These are phyloP conservation scores for Erannis defoliaria DNA, from an alignment of 2,888 invertebrate species.

Conservation along the genomic window DNA sequence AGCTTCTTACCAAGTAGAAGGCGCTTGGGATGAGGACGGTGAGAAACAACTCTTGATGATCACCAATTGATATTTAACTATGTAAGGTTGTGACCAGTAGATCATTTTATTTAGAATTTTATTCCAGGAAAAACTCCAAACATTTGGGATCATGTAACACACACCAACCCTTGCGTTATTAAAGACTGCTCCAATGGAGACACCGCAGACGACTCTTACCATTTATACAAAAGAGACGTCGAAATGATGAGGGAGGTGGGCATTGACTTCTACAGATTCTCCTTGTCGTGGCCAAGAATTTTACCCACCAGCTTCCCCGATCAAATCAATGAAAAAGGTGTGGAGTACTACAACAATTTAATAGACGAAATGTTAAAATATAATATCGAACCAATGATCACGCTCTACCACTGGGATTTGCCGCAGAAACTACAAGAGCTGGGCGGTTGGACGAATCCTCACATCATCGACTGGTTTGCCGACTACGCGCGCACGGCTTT, in stretches of 20 bases:
- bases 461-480: slow-evolving; percentile 72
- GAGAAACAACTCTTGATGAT: slow-evolving; percentile 36
- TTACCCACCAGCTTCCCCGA: slow-evolving; percentile 84
- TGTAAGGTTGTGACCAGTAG: background rate
- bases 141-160: slow-evolving; percentile 88
- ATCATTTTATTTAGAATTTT: background rate
- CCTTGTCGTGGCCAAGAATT: slow-evolving; percentile 88
- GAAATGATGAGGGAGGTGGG: slow-evolving; percentile 71
- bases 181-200: slow-evolving; percentile 85
- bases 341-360: slow-evolving; percentile 88
- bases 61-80: background rate
- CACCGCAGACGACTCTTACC: slow-evolving; percentile 85
- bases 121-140: slow-evolving; percentile 79
- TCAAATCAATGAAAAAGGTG: slow-evolving; percentile 81
- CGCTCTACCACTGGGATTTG: slow-evolving; percentile 81
- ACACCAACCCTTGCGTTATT: slow-evolving; percentile 74
- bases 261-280: slow-evolving; percentile 81
- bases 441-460: slow-evolving; percentile 80
- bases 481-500: slow-evolving; percentile 74
- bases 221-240: slow-evolving; percentile 84
- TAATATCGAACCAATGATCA: slow-evolving; percentile 87
- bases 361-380: slow-evolving; percentile 86
- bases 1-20: slow-evolving; percentile 83
- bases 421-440: slow-evolving; percentile 79
- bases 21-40: slow-evolving; percentile 83